phyloP scores from a whole-genome alignment of 2,113 vertebrate species.

The Syngnathus typhle region DNA sequence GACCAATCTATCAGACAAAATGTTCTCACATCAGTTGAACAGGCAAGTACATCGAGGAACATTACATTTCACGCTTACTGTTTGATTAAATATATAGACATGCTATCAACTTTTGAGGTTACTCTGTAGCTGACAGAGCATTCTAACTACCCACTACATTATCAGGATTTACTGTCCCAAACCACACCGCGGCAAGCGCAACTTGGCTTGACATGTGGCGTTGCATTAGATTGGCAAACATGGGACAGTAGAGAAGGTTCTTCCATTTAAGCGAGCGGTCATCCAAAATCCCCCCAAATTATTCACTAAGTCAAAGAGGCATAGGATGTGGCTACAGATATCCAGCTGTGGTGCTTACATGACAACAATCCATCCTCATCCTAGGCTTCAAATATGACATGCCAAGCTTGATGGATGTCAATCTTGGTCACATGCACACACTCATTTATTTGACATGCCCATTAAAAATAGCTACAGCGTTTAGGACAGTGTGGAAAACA shows the following conservation, averaged over 20 bases:
- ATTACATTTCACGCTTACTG: not conserved
- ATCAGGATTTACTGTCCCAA: not conserved
- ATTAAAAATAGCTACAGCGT: conserved; percentile 48
- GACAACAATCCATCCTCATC: not conserved
- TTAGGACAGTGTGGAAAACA: conserved; percentile 29
- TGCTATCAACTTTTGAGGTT: not conserved
- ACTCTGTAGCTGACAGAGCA: not conserved
- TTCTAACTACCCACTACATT: not conserved
- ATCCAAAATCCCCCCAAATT: conserved; percentile 17
- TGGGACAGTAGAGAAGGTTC: not conserved
- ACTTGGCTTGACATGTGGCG: not conserved
- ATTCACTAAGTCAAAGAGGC: not conserved
- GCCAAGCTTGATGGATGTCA: conserved; percentile 37
- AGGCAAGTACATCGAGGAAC: not conserved
- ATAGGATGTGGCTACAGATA: not conserved
- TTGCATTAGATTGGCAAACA: conserved; percentile 1
- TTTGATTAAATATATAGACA: not conserved
- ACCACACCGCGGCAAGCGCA: not conserved
- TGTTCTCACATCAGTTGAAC: not conserved
- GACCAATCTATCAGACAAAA: not conserved
- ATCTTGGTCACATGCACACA: conserved; percentile 30
- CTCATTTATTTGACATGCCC: conserved; percentile 54
- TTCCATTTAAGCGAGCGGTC: conserved; percentile 3
- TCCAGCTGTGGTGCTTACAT: conserved; percentile 6
- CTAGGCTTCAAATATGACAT: conserved; percentile 24